Evolutionary conservation across 2,797 vertebrate species (phyloP).

Genomic region (Taeniopygia guttata): DNA sequence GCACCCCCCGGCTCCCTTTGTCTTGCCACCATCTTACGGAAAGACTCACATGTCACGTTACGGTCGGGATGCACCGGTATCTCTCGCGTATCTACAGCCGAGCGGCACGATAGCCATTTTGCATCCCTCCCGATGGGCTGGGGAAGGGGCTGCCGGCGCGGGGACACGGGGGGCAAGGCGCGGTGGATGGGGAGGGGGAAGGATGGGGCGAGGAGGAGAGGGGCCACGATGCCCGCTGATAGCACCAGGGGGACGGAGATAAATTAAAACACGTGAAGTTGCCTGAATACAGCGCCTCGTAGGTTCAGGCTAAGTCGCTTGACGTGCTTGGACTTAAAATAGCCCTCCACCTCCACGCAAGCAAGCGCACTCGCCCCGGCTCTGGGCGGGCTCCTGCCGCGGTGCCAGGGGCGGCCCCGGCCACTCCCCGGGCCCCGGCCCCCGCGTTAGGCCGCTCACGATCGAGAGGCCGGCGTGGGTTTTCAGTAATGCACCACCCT

Average conservation of each 20-base stretch:
- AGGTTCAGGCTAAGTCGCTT: constrained; percentile 27
- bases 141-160: constrained; percentile 39
- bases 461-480: constrained; percentile 8
- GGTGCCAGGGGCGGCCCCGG: constrained; percentile 35
- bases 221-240: not conserved
- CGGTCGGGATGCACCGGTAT: constrained; percentile 47
- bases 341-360: constrained; percentile 54
- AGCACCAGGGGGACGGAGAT: not conserved
- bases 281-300: constrained; percentile 19
- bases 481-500: constrained; percentile 42
- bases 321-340: constrained; percentile 66
- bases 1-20: constrained; percentile 64
- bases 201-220: not conserved
- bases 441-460: constrained; percentile 64
- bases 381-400: constrained; percentile 38
- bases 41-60: constrained; percentile 68
- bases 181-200: not conserved
- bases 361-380: not conserved
- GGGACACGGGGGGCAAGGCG: not conserved
- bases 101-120: constrained; percentile 76
- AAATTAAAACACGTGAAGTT: constrained; percentile 37
- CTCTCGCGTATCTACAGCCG: constrained; percentile 62
- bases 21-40: constrained; percentile 75
- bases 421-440: not conserved
- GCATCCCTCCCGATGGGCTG: constrained; percentile 68